Conservation (phyloP, 2,888 invertebrate genomes). For the Cephus sareptanus region DNA sequence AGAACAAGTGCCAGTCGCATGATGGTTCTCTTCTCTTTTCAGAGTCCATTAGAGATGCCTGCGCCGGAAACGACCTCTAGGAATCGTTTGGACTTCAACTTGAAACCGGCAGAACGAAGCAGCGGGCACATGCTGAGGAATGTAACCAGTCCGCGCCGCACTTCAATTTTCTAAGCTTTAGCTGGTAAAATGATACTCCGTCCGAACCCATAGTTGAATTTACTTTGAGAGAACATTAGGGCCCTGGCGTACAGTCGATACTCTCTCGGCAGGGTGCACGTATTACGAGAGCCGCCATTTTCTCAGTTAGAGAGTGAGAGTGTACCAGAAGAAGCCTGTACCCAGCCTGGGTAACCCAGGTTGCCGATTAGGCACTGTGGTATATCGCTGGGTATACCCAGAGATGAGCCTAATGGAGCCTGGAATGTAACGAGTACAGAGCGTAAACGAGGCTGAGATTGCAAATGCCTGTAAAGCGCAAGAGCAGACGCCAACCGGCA, state of each 20-base stretch:
- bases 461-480: constrained; percentile 9
- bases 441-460: constrained; percentile 52
- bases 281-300: not conserved
- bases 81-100: constrained; percentile 10
- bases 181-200: constrained; percentile 13
- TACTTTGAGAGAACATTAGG: not conserved
- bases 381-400: constrained; percentile 14
- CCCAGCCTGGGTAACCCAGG: not conserved
- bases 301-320: not conserved
- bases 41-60: not conserved
- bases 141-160: constrained; percentile 23
- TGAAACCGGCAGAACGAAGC: constrained; percentile 2
- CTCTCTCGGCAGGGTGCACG: not conserved
- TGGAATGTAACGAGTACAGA: constrained; percentile 49
- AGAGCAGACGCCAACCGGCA: not conserved
- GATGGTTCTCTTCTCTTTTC: not conserved
- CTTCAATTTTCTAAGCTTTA: constrained; percentile 33
- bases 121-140: constrained; percentile 15
- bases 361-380: not conserved
- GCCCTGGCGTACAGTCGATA: not conserved
- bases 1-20: not conserved
- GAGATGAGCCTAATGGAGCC: constrained; percentile 50
- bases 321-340: not conserved
- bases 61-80: constrained; percentile 18
- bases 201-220: not conserved